Conservation (phyloP, 2,113 vertebrate species). For the Camelus bactrianus region DNA sequence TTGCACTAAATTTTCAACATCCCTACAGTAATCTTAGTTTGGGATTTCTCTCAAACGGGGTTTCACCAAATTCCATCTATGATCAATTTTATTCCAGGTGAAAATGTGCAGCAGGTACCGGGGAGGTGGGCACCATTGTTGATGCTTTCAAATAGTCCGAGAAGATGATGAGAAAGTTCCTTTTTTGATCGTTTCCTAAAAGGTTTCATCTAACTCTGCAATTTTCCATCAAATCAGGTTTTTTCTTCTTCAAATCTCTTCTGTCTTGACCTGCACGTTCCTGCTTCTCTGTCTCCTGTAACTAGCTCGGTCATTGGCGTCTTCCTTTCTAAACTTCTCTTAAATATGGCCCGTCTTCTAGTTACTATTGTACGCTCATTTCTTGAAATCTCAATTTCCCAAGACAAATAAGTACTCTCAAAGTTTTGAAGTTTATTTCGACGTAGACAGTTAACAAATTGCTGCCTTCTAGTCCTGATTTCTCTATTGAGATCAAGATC, state of each 20-base stretch:
- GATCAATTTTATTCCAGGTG: constrained; percentile 50
- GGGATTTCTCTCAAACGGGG: constrained; percentile 66
- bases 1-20: constrained; percentile 76
- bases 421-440: not conserved
- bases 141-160: not conserved
- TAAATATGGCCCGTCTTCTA: not conserved
- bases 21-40: constrained; percentile 62
- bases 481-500: not conserved
- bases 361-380: not conserved
- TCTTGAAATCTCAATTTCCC: not conserved
- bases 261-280: not conserved
- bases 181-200: constrained; percentile 33
- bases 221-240: not conserved
- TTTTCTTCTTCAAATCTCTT: not conserved
- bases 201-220: not conserved
- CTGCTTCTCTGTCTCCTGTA: not conserved
- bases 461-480: not conserved
- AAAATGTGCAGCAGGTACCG: not conserved
- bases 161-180: constrained; percentile 25
- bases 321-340: not conserved
- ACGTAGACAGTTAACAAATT: not conserved
- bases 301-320: not conserved
- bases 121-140: not conserved
- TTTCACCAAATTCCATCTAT: constrained; percentile 61
- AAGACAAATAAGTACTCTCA: not conserved